A percentile compares a stretch with the other conserved stretches of the same genome.
phyloP scores from a whole-genome alignment of 2,888 invertebrate genomes.

The Herminia tarsipennalis region DNA sequence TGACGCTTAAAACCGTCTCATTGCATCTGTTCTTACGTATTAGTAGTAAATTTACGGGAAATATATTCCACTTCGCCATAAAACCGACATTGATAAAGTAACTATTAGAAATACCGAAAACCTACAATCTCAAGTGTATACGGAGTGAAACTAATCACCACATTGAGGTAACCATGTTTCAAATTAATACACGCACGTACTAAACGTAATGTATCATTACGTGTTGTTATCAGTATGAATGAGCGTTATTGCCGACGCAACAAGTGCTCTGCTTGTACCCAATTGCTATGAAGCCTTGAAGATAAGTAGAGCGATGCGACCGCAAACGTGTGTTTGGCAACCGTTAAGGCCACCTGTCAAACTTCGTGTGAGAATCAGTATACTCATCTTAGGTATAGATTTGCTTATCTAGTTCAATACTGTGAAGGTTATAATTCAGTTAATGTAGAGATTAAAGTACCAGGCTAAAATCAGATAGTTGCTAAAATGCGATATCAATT shows the following conservation, averaged over 20 bases:
- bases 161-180: not conserved
- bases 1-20: too few relatives aligned
- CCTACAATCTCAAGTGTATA: too few relatives aligned
- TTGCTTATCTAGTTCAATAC: not conserved
- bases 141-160: not conserved
- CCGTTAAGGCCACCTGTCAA: conserved; percentile 53
- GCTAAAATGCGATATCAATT: too few relatives aligned
- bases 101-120: too few relatives aligned
- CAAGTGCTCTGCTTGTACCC: conserved; percentile 41
- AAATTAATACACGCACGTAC: conserved; percentile 12
- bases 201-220: conserved; percentile 27
- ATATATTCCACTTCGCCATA: too few relatives aligned
- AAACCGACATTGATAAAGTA: not conserved
- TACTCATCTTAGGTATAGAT: not conserved
- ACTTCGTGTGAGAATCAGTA: conserved; percentile 11
- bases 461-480: too few relatives aligned
- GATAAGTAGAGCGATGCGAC: conserved; percentile 75
- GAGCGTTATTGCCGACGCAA: conserved; percentile 40
- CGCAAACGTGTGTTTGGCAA: conserved; percentile 74
- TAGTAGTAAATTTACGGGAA: too few relatives aligned
- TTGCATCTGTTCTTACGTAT: too few relatives aligned
- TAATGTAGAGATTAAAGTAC: too few relatives aligned
- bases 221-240: conserved; percentile 34
- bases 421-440: too few relatives aligned
- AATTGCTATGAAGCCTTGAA: conserved; percentile 75